A percentile compares a stretch with the other conserved stretches of the same genome.
Evolutionary conservation across 2,797 vertebrate genomes (phyloP).

Genomic region (Chloroceryle amazona): DNA sequence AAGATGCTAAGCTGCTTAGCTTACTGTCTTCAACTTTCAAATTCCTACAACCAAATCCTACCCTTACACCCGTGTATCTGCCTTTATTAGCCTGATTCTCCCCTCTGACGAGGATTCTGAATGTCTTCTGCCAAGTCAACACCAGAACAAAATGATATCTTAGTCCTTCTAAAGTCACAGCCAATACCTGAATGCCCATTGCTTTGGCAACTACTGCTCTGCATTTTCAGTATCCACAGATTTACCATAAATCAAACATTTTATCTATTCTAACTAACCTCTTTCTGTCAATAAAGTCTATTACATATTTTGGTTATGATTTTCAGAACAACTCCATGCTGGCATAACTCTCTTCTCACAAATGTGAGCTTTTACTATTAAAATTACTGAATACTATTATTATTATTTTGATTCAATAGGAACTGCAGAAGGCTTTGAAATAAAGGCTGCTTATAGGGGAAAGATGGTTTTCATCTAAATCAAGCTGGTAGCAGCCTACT

Average conservation of each 20-base stretch:
- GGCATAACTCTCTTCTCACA: not conserved
- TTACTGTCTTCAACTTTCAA: conserved; percentile 64
- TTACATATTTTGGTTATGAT: not conserved
- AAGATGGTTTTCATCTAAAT: not conserved
- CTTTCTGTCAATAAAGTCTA: not conserved
- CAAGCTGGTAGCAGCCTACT: not conserved
- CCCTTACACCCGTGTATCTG: not conserved
- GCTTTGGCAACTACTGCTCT: not conserved
- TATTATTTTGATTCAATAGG: not conserved
- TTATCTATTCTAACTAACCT: not conserved
- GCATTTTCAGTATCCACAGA: not conserved
- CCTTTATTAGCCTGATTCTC: not conserved
- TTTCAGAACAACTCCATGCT: not conserved
- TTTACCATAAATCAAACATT: not conserved
- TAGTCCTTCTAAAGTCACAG: not conserved
- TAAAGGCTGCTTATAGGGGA: not conserved
- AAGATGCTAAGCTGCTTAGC: conserved; percentile 75
- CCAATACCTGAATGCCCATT: not conserved
- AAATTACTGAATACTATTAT: not conserved
- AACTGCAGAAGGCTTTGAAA: not conserved
- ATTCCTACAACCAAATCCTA: conserved; percentile 49
- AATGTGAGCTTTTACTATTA: not conserved
- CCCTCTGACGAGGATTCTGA: not conserved
- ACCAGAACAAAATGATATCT: not conserved
- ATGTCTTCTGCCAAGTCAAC: not conserved